phyloP scores from a whole-genome alignment of 2,888 invertebrate species.

The Megaustenia siamemsis region DNA sequence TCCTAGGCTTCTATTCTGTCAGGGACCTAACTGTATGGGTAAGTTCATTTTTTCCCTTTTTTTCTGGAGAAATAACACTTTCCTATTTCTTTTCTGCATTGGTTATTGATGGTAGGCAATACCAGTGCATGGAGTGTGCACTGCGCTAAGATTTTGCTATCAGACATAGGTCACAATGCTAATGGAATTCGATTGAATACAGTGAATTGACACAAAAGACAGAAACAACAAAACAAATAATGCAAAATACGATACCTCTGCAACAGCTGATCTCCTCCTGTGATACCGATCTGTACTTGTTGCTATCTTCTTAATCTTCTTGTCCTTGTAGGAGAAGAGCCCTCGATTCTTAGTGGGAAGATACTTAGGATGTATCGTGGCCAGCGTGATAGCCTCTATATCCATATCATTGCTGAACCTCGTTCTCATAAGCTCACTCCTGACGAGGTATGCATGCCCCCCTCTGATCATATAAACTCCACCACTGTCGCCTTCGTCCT shows the following conservation, averaged over 20 bases:
- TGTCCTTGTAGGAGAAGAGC: constrained; percentile 52
- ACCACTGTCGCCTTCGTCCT: constrained; percentile 7
- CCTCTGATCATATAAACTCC: constrained; percentile 42
- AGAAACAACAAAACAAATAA: no score
- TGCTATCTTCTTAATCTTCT: constrained; percentile 55
- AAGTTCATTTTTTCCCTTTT: no score
- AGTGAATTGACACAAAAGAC: no score
- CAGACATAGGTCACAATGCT: no score
- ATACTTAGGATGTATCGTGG: constrained; percentile 47
- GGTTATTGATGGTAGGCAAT: no score
- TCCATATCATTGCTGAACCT: constrained; percentile 8
- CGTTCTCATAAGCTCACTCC: not conserved
- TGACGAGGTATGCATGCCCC: constrained; percentile 36
- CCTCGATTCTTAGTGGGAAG: constrained; percentile 34
- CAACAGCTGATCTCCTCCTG: constrained; percentile 63
- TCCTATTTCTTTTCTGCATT: no score
- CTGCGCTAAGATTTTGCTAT: no score
- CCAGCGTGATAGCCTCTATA: constrained; percentile 34
- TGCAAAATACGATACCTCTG: constrained; percentile 59
- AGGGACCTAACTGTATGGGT: no score
- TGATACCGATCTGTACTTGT: constrained; percentile 55
- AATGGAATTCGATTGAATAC: no score
- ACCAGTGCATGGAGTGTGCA: no score
- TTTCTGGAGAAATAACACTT: no score
- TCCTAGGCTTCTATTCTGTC: no score